Percentiles rank a stretch among this genome's conserved stretches.
phyloP scores from a whole-genome alignment of 2,888 invertebrate species.

The Ypsolopha scabrella region DNA sequence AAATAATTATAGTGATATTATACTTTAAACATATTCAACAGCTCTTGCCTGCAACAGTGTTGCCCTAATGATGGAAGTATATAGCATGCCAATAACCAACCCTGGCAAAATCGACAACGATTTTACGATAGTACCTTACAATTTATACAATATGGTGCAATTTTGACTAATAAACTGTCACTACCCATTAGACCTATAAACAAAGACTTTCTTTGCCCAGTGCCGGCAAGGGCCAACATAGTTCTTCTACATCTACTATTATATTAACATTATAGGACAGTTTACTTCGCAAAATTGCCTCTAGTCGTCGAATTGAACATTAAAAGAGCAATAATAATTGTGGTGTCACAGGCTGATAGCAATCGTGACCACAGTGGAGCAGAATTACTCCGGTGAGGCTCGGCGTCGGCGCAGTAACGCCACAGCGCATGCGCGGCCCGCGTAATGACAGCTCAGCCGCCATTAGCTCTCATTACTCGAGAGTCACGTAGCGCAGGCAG shows the following conservation, averaged over 20 bases:
- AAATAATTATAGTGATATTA: not conserved
- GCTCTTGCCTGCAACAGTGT: not conserved
- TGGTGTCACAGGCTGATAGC: constrained; percentile 32
- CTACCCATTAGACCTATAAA: not conserved
- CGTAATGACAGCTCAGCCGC: constrained; percentile 56
- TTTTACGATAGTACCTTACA: not conserved
- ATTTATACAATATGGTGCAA: not conserved
- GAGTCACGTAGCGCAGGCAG: constrained; percentile 63
- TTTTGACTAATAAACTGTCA: not conserved
- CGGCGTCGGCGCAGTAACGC: constrained; percentile 15
- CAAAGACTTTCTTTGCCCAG: no score
- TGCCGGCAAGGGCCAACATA: no score
- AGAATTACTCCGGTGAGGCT: constrained; percentile 16
- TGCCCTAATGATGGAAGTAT: not conserved
- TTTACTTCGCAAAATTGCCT: not conserved
- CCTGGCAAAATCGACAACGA: not conserved
- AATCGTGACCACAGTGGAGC: constrained; percentile 24
- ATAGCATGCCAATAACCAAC: not conserved
- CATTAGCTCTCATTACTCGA: constrained; percentile 63
- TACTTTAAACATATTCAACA: not conserved
- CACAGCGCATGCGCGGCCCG: constrained; percentile 24
- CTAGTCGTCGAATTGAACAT: constrained; percentile 10
- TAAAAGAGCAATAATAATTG: constrained; percentile 27
- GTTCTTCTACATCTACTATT: no score
- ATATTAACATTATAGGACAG: not conserved